These are phyloP conservation scores for Aphelenchoides besseyi DNA, from an alignment of 1,140 invertebrate species.

Conservation along the genomic window DNA sequence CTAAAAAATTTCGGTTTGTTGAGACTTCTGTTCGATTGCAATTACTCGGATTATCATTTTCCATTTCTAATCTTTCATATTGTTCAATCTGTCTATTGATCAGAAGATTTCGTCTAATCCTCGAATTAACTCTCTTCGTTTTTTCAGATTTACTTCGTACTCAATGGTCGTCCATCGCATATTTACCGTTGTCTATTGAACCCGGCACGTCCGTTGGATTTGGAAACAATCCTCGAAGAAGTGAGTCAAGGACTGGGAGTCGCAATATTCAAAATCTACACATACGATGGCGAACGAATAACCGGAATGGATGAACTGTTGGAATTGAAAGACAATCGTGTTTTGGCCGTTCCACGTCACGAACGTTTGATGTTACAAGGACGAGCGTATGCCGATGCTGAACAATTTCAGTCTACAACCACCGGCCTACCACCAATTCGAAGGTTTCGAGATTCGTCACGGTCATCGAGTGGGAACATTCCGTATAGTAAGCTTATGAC, in stretches of 20 bases:
- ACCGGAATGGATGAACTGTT: slow-evolving; percentile 38
- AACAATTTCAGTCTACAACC: background rate
- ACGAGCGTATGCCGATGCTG: background rate
- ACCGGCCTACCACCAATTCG: slow-evolving; percentile 1
- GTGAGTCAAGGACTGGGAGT: slow-evolving; percentile 40
- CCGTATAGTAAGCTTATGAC: background rate
- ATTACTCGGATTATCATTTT: background rate
- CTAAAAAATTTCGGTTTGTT: too few relatives aligned
- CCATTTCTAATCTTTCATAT: background rate
- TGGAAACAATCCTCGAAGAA: slow-evolving; percentile 44
- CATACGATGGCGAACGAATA: slow-evolving; percentile 46
- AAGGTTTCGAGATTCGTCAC: background rate
- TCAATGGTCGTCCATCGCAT: slow-evolving; percentile 43
- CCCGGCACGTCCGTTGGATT: slow-evolving; percentile 23
- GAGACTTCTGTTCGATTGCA: too few relatives aligned
- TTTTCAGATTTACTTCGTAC: slow-evolving; percentile 43
- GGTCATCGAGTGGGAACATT: background rate
- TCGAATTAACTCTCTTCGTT: background rate
- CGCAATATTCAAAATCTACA: slow-evolving; percentile 45
- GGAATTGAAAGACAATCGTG: slow-evolving; percentile 45
- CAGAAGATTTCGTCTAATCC: background rate
- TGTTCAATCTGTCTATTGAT: background rate
- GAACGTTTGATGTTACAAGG: slow-evolving; percentile 36
- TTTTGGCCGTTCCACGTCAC: slow-evolving; percentile 44
- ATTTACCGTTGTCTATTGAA: slow-evolving; percentile 47